phyloP scores from a whole-genome alignment of 2,888 invertebrate species.

The Oscheius sp. region DNA sequence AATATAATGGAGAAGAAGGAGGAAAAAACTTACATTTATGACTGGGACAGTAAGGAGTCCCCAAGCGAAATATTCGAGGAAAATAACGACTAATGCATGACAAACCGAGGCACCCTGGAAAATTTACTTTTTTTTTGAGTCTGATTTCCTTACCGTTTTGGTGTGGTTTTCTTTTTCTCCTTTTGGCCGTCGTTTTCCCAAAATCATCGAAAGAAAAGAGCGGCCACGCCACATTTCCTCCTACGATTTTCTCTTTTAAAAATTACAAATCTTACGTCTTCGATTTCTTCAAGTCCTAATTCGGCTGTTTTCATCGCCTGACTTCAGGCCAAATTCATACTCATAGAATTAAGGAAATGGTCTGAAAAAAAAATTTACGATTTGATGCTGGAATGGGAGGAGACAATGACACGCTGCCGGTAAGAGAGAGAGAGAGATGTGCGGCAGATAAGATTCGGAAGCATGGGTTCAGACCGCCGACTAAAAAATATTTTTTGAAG shows the following conservation, averaged over 20 bases:
- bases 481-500: not conserved
- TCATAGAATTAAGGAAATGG: not conserved
- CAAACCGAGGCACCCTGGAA: conserved; percentile 82
- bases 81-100: conserved; percentile 98
- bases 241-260: not conserved
- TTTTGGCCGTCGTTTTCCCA: conserved; percentile 47
- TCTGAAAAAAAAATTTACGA: not conserved
- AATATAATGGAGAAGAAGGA: not conserved
- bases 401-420: conserved; percentile 8
- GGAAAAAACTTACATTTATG: conserved; percentile 78
- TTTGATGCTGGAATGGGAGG: not conserved
- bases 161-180: conserved; percentile 41
- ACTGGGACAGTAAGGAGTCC: conserved; percentile 97
- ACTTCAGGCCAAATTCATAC: not conserved
- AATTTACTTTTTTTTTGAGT: not conserved
- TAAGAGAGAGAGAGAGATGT: conserved; percentile 10
- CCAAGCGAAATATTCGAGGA: conserved; percentile 99
- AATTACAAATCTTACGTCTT: not conserved
- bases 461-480: not conserved
- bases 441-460: conserved; percentile 2
- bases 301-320: conserved; percentile 15
- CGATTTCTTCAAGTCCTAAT: not conserved
- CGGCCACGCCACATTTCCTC: conserved; percentile 49
- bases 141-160: not conserved
- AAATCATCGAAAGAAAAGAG: conserved; percentile 50